phyloP scores from a whole-genome alignment of 2,113 vertebrate species.

The Phasianus colchicus region DNA sequence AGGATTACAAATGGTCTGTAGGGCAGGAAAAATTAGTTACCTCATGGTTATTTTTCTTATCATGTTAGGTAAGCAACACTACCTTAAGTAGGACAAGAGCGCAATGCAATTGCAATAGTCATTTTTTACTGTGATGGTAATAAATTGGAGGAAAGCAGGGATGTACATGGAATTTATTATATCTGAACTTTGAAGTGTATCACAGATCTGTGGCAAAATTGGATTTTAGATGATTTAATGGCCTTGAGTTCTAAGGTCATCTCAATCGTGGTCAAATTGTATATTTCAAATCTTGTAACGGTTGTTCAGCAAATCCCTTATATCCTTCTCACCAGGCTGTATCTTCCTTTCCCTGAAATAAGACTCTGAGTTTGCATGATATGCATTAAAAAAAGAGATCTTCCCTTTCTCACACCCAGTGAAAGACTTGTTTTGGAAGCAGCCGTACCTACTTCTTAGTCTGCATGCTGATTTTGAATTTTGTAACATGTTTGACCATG shows the following conservation, averaged over 20 bases:
- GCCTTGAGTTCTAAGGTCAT: neutral
- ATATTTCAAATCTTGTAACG: constrained; percentile 1
- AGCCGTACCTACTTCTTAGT: neutral
- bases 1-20: neutral
- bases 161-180: neutral
- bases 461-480: constrained; percentile 1
- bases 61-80: neutral
- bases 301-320: neutral
- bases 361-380: neutral
- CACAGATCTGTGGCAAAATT: neutral
- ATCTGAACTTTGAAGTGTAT: neutral
- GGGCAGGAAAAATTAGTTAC: neutral
- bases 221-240: constrained; percentile 7
- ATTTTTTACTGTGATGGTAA: neutral
- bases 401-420: neutral
- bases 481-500: neutral
- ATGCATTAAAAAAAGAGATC: neutral
- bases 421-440: neutral
- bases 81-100: neutral
- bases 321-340: neutral
- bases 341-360: neutral
- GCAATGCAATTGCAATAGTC: neutral
- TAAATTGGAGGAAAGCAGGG: neutral
- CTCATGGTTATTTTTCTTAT: neutral
- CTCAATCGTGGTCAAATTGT: neutral